Evolutionary conservation across 2,888 invertebrate genomes (phyloP).

Genomic region (Phorcus lineatus): DNA sequence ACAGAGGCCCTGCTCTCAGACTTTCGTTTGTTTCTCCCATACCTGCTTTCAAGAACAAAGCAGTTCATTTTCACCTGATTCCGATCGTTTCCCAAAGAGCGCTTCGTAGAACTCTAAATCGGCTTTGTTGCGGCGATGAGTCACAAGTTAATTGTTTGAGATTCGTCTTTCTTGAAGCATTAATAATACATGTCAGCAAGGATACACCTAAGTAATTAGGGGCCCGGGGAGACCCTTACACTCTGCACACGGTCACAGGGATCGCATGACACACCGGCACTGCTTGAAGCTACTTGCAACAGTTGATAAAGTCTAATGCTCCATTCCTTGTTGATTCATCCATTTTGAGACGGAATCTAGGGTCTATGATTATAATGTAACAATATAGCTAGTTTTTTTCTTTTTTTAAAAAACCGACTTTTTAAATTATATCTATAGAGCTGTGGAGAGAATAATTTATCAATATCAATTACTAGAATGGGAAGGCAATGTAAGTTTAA

Average conservation of each 20-base stretch:
- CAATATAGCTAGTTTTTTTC: too few species aligned
- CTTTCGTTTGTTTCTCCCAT: background rate
- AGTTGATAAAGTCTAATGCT: background rate
- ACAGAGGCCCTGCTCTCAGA: too few species aligned
- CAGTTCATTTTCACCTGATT: background rate
- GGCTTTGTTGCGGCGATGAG: background rate
- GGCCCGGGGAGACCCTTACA: too few species aligned
- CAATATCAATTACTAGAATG: too few species aligned
- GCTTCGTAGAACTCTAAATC: background rate
- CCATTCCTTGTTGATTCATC: background rate
- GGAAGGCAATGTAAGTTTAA: too few species aligned
- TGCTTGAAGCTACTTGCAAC: background rate
- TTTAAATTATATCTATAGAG: too few species aligned
- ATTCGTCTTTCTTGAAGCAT: slow-evolving; percentile 1
- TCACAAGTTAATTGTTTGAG: background rate
- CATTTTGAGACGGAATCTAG: background rate
- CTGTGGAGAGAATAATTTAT: too few species aligned
- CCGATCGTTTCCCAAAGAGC: background rate
- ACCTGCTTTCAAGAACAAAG: background rate
- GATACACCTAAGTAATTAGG: background rate
- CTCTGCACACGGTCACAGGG: too few species aligned
- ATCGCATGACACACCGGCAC: too few species aligned
- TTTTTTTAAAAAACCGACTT: too few species aligned
- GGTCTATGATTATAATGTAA: too few species aligned
- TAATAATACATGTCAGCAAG: background rate